Conservation (phyloP, 2,797 vertebrate genomes). For the Scarus forsteni region DNA sequence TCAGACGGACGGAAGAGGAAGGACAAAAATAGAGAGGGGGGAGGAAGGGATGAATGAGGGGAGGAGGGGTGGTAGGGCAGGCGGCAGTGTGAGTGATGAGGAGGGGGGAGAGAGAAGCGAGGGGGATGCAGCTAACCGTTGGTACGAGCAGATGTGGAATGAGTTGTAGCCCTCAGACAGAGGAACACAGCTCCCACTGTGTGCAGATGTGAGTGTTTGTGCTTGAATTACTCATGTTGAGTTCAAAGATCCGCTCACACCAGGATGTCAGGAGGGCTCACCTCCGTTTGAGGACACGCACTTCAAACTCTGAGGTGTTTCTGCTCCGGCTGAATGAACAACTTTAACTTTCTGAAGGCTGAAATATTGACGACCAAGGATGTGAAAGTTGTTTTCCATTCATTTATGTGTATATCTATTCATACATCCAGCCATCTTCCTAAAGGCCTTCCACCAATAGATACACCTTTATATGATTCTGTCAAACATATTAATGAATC, state of each 20-base stretch:
- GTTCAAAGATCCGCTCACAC: conserved; percentile 6
- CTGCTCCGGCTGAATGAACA: no score
- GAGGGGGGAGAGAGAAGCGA: conserved; percentile 17
- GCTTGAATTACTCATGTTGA: conserved; percentile 5
- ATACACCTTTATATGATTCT: no score
- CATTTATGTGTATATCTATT: no score
- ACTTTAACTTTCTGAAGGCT: no score
- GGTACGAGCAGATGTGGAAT: conserved; percentile 48
- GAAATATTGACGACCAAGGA: no score
- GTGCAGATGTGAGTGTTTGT: conserved; percentile 29
- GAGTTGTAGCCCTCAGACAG: conserved; percentile 49
- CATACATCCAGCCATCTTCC: no score
- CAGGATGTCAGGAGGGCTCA: conserved; percentile 2
- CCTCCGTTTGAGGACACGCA: conserved; percentile 18
- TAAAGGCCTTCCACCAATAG: no score
- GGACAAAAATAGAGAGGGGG: conserved; percentile 63
- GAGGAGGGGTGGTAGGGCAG: not conserved
- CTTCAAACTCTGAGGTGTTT: not conserved
- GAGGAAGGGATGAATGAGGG: conserved; percentile 39
- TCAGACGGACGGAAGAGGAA: conserved; percentile 68
- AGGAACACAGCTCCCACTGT: conserved; percentile 37
- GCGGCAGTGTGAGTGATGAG: conserved; percentile 30
- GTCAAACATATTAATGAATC: no score
- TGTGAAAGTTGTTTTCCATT: no score
- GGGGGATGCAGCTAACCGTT: conserved; percentile 22